Percentiles rank a stretch among this genome's conserved stretches.
Conservation (phyloP, 2,888 invertebrate genomes). For the Octodonta nipae region DNA sequence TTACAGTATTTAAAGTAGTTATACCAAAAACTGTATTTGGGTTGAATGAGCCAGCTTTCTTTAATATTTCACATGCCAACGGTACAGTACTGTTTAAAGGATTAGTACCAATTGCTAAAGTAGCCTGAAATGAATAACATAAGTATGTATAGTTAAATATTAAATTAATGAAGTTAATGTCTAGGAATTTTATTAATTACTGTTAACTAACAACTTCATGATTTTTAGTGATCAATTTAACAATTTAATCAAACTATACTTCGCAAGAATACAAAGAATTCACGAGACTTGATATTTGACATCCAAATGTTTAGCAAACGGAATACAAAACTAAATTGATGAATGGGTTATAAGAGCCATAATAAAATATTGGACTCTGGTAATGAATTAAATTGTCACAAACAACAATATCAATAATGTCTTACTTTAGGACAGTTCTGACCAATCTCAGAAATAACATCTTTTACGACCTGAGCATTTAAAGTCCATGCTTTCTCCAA, state of each 20-base stretch:
- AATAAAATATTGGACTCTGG: too few species aligned
- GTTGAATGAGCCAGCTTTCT: constrained; percentile 48
- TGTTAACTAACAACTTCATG: too few species aligned
- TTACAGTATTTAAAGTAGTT: constrained; percentile 56
- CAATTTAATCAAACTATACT: too few species aligned
- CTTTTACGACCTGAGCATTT: constrained; percentile 26
- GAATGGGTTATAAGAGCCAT: too few species aligned
- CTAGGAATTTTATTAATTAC: too few species aligned
- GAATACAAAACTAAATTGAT: too few species aligned
- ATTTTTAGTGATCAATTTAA: too few species aligned
- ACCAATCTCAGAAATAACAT: constrained; percentile 21
- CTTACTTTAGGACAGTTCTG: constrained; percentile 26
- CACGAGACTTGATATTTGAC: too few species aligned
- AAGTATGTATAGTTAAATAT: not conserved
- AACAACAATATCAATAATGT: too few species aligned
- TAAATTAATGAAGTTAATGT: not conserved
- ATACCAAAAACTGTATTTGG: constrained; percentile 57
- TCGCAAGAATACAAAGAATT: too few species aligned
- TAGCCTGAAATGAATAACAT: constrained; percentile 29
- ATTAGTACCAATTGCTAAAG: constrained; percentile 36
- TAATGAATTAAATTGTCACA: too few species aligned
- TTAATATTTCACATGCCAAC: constrained; percentile 52
- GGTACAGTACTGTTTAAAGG: constrained; percentile 59
- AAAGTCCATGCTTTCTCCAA: constrained; percentile 24
- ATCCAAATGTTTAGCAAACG: too few species aligned